phyloP scores from a whole-genome alignment of 2,888 invertebrate genomes.

The Leuctra nigra region DNA sequence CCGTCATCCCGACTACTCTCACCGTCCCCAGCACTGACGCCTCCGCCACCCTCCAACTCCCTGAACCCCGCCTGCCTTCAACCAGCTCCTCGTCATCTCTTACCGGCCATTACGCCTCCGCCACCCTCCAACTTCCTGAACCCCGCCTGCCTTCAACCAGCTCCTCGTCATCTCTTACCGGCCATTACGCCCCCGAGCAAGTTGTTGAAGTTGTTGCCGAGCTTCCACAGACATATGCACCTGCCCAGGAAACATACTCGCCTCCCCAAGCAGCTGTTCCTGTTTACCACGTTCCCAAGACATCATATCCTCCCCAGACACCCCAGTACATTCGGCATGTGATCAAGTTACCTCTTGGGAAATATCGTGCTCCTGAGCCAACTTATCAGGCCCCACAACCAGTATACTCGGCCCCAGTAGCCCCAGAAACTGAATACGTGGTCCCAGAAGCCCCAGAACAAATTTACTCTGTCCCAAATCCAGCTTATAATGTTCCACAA shows the following conservation, averaged over 20 bases:
- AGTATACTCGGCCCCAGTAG: neutral
- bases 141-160: no score
- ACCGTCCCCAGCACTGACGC: neutral
- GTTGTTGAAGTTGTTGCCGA: no score
- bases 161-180: no score
- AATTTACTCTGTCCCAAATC: neutral
- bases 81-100: no score
- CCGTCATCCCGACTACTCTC: neutral
- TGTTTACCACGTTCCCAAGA: neutral
- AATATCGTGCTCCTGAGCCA: neutral
- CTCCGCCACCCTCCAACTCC: neutral
- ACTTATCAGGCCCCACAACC: neutral
- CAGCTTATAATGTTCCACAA: constrained; percentile 1
- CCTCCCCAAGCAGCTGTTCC: neutral
- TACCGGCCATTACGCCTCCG: no score
- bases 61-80: no score
- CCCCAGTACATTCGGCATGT: neutral
- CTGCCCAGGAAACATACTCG: neutral
- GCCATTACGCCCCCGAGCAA: no score
- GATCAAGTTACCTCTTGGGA: neutral
- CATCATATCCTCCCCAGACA: neutral
- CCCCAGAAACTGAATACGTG: no score
- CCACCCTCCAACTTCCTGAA: no score
- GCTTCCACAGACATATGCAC: no score
- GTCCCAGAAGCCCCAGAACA: neutral